Evolutionary conservation across 2,113 vertebrate genomes (phyloP).

Genomic region (Hyperopisus bebe): DNA sequence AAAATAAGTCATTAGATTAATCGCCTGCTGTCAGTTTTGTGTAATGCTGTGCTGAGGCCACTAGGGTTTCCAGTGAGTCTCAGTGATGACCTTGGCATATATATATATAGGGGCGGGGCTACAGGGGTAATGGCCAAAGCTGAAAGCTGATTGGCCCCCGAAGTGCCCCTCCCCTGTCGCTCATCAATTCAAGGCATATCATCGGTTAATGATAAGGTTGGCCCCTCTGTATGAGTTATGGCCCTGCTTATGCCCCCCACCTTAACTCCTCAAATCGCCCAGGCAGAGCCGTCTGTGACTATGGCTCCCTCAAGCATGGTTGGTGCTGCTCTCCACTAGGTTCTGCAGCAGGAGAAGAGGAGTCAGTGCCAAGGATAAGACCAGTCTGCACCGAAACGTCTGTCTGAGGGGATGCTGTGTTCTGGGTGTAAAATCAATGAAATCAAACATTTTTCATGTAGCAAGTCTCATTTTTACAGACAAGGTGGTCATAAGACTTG

Average conservation of each 20-base stretch:
- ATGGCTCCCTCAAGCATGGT: background rate
- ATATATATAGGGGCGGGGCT: too few relatives aligned
- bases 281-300: background rate
- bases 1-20: constrained; percentile 5
- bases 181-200: background rate
- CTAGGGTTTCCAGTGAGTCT: background rate
- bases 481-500: background rate
- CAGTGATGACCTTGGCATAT: background rate
- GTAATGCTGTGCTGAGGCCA: background rate
- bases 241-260: background rate
- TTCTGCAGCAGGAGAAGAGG: background rate
- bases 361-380: background rate
- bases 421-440: background rate
- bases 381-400: background rate
- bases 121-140: background rate
- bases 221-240: background rate
- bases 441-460: background rate
- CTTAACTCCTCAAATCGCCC: background rate
- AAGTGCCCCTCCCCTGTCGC: background rate
- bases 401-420: background rate
- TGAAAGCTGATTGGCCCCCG: background rate
- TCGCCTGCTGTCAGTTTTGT: background rate
- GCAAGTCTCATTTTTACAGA: background rate
- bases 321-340: background rate
- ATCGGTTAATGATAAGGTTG: background rate